These are phyloP conservation scores for Scomber colias DNA, from an alignment of 2,113 vertebrate species.

Conservation along the genomic window DNA sequence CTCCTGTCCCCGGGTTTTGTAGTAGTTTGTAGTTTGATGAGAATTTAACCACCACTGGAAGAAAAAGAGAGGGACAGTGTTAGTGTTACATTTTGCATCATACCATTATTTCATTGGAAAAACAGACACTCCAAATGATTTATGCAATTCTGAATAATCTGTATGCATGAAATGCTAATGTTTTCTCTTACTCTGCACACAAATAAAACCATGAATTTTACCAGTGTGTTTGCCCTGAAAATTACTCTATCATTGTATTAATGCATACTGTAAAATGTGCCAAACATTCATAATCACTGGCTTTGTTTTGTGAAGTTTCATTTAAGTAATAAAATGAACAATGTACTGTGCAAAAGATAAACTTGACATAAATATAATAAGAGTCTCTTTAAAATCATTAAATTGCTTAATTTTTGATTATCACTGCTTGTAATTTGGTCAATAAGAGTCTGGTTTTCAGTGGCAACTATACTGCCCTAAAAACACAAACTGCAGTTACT, in stretches of 20 bases:
- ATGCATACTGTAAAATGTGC: background rate
- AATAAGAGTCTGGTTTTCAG: background rate
- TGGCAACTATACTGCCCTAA: too few relatives aligned
- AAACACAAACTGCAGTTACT: too few relatives aligned
- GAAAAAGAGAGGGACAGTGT: slow-evolving; percentile 8
- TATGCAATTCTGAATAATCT: background rate
- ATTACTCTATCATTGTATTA: background rate
- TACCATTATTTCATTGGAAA: background rate
- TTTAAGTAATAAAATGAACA: background rate
- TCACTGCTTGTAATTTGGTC: background rate
- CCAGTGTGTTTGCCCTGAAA: too few relatives aligned
- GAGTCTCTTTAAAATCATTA: background rate
- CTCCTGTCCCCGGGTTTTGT: slow-evolving; percentile 28
- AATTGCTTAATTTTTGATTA: too few relatives aligned
- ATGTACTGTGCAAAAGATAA: background rate
- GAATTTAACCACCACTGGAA: slow-evolving; percentile 88
- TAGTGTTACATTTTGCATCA: background rate
- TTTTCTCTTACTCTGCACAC: background rate
- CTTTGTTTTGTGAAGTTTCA: background rate
- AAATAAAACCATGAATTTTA: slow-evolving; percentile 15
- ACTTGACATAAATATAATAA: too few relatives aligned
- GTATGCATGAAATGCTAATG: background rate
- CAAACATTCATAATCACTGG: background rate
- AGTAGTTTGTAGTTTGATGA: slow-evolving; percentile 10
- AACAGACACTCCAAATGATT: background rate